A percentile compares a stretch with the other conserved stretches of the same genome.
phyloP scores from a whole-genome alignment of 1,140 invertebrate genomes.

The Steinernema khuongi region DNA sequence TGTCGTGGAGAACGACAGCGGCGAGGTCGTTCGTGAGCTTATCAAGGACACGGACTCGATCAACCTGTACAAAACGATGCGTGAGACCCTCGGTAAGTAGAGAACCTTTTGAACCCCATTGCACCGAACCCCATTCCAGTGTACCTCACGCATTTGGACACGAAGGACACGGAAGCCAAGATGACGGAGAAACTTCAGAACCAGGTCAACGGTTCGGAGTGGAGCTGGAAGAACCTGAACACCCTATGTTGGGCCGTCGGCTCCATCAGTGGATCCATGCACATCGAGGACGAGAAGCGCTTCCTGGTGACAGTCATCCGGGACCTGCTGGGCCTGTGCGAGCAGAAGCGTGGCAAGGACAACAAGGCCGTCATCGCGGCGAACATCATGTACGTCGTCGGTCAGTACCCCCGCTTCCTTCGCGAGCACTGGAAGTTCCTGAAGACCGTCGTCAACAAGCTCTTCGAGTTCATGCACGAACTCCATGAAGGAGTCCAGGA shows the following conservation, averaged over 20 bases:
- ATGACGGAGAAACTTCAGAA: constrained; percentile 99
- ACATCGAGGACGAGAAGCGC: constrained; percentile 97
- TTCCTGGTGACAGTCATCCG: constrained; percentile 98
- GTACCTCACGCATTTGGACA: constrained; percentile 97
- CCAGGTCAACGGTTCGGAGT: constrained; percentile 96
- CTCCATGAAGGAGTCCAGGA: constrained; percentile 89
- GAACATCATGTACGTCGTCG: constrained; percentile 99
- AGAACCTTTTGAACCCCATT: too few relatives aligned
- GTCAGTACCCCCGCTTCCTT: constrained; percentile 96
- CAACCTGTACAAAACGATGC: constrained; percentile 99
- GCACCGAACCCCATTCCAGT: constrained; percentile 68
- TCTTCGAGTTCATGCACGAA: constrained; percentile 99
- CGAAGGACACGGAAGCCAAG: constrained; percentile 89
- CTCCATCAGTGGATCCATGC: constrained; percentile 96
- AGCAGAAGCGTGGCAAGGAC: constrained; percentile 98
- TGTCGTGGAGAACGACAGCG: constrained; percentile 99
- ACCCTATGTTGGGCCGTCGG: constrained; percentile 96
- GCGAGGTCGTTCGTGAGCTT: constrained; percentile 96
- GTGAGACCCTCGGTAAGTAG: constrained; percentile 79
- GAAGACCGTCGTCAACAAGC: constrained; percentile 99
- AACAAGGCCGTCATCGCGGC: constrained; percentile 99
- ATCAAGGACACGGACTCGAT: constrained; percentile 99
- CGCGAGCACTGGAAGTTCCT: constrained; percentile 99
- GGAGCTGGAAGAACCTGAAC: constrained; percentile 99
- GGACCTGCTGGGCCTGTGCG: constrained; percentile 92